Percentiles rank a stretch among this genome's conserved stretches.
Evolutionary conservation across 53 echinoderm and acorn worm species (phyloP).

Genomic region (Crossaster papposus): DNA sequence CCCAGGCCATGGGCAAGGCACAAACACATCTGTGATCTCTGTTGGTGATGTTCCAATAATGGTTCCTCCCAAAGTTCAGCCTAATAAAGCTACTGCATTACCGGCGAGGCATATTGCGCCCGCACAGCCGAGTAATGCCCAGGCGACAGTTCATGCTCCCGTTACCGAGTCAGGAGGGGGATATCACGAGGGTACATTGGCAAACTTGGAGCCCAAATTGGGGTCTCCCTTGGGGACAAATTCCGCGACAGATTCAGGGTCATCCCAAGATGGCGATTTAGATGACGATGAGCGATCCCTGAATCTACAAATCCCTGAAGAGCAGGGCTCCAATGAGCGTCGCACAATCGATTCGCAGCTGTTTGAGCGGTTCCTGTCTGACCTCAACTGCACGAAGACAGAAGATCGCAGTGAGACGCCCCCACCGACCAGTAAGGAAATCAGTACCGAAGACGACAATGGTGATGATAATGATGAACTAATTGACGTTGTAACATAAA

Average conservation of each 20-base stretch:
- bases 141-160: not conserved
- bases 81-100: not conserved
- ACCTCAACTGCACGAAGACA: conserved; percentile 18
- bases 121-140: conserved; percentile 7
- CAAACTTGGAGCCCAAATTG: not conserved
- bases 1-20: not conserved
- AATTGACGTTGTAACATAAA: conserved; percentile 41
- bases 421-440: not conserved
- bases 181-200: not conserved
- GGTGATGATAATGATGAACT: conserved; percentile 27
- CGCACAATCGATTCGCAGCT: conserved; percentile 13
- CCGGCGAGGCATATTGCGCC: conserved; percentile 17
- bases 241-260: not conserved
- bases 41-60: not conserved
- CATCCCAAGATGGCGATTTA: conserved; percentile 14
- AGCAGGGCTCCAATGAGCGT: not conserved
- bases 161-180: not conserved
- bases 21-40: not conserved
- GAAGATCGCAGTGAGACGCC: not conserved
- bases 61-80: not conserved
- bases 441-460: not conserved
- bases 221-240: not conserved
- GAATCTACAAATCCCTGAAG: conserved; percentile 51
- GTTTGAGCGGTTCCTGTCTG: conserved; percentile 62
- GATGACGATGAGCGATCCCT: conserved; percentile 59